A percentile compares a stretch with the other conserved stretches of the same genome.
phyloP scores from a whole-genome alignment of 2,797 vertebrate species.

The Acomys russatus region DNA sequence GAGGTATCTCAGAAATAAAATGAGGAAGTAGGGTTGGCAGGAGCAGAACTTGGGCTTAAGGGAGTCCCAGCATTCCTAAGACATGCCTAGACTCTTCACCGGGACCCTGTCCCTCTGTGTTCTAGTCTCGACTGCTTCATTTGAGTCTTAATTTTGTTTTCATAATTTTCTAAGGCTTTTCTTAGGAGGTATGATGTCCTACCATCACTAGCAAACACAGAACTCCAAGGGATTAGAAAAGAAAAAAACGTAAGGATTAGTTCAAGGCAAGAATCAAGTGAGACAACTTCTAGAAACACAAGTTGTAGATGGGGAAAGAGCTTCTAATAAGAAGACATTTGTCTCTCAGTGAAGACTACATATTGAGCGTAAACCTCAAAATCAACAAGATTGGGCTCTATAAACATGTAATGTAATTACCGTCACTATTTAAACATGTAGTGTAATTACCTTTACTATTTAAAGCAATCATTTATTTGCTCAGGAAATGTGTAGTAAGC shows the following conservation, averaged over 20 bases:
- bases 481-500: constrained; percentile 4
- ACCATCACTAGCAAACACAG: neutral
- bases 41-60: neutral
- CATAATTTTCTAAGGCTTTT: neutral
- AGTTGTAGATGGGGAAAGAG: neutral
- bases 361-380: constrained; percentile 55
- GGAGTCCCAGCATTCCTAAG: neutral
- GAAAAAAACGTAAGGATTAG: constrained; percentile 1
- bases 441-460: neutral
- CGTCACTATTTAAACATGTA: neutral
- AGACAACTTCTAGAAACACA: neutral
- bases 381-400: constrained; percentile 37
- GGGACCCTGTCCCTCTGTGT: neutral
- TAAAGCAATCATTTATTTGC: constrained; percentile 34
- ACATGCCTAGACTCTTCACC: neutral
- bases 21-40: neutral
- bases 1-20: neutral
- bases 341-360: constrained; percentile 44
- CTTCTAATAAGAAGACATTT: constrained; percentile 30
- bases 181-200: neutral
- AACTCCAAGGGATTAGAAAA: neutral
- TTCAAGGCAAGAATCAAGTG: neutral
- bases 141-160: constrained; percentile 32
- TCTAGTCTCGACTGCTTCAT: neutral
- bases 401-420: neutral